A percentile compares a stretch with the other conserved stretches of the same genome.
Evolutionary conservation across 2,113 vertebrate species (phyloP).

Genomic region (Chaetodon auriga): DNA sequence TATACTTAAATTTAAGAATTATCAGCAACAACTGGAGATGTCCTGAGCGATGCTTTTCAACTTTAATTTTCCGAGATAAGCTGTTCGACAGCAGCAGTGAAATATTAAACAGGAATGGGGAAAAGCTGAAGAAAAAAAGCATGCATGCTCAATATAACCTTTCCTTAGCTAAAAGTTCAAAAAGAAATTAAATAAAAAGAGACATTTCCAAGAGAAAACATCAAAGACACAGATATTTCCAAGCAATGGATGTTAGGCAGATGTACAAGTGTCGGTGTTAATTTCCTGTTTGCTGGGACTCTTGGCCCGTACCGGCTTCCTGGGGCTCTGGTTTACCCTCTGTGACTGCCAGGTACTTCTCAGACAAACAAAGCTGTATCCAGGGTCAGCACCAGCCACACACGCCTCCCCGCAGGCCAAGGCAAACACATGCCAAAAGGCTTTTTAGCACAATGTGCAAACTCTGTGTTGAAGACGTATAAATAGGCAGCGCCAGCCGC

Average conservation of each 20-base stretch:
- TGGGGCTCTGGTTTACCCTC: slow-evolving; percentile 45
- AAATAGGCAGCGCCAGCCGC: slow-evolving; percentile 15
- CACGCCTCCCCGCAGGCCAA: slow-evolving; percentile 59
- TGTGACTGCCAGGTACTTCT: slow-evolving; percentile 67
- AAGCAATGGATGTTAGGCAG: slow-evolving; percentile 59
- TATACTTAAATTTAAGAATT: too few species aligned
- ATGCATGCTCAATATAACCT: background rate
- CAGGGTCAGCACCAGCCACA: slow-evolving; percentile 19
- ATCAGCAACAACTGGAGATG: background rate
- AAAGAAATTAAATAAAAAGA: slow-evolving; percentile 20
- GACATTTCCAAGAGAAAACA: slow-evolving; percentile 37
- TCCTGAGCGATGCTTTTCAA: background rate
- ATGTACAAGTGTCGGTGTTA: slow-evolving; percentile 62
- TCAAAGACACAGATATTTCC: slow-evolving; percentile 43
- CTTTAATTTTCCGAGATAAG: background rate
- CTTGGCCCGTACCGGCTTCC: slow-evolving; percentile 42
- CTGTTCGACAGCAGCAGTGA: background rate
- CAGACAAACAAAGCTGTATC: slow-evolving; percentile 65
- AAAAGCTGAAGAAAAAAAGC: background rate
- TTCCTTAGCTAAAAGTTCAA: background rate
- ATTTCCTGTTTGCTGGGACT: slow-evolving; percentile 67
- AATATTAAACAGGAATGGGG: slow-evolving; percentile 11
- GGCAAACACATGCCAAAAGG: slow-evolving; percentile 57
- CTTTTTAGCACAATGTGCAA: slow-evolving; percentile 57
- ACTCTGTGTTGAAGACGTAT: slow-evolving; percentile 46